Base-by-base conservation (phyloP, 2,888 invertebrate species). In the Chaitophorus viminalis region DNA sequence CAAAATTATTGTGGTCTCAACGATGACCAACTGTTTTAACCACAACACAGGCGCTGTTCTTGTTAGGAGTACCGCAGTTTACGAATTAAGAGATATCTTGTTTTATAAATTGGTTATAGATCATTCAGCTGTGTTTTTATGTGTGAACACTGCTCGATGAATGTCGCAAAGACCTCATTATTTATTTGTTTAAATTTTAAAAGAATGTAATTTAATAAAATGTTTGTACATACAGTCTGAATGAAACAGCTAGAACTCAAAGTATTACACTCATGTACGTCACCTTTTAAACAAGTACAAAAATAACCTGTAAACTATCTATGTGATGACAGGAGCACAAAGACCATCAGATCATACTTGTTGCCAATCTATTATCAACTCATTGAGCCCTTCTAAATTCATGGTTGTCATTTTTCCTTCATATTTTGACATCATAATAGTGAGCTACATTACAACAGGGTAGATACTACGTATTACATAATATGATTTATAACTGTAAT, bases 1-100 rank as follows among this genome's bases (percentile, higher is more conserved):
- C 54, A 65, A 82, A 72, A 83, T 39, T n/a, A 33, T 77, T 77
- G 76, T 68, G 84, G 84, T 85, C n/a, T n/a, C 18, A 85, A 76
- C 11, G 84, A 46, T 76, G 39, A 83, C 39, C 8, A 65, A 75
- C 25, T 31, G 68, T 31, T 68, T 85, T 68, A 77, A 85, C 76
- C 84, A 18, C 76, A 84, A 75, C 72, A 36, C 52, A 6, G 17
- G 1, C 39, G 31, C 9, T 85, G 68, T 68, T 68, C 68, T 77
- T 33, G 77, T 85, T n/a, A n/a, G 21, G 60, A 18, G 60, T 25
- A 25, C 60, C 3, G 60, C 0, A 52, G n/a, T n/a, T 39, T 33
- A n/a, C 60, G 60, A 21, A 5, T 60, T 14, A 29, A 31, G 33
- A 36, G 83, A 68, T 84, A 65, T 76, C 25, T 76, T 75, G 39